phyloP scores from a whole-genome alignment of 2,797 vertebrate genomes.

The Spinus pinus region DNA sequence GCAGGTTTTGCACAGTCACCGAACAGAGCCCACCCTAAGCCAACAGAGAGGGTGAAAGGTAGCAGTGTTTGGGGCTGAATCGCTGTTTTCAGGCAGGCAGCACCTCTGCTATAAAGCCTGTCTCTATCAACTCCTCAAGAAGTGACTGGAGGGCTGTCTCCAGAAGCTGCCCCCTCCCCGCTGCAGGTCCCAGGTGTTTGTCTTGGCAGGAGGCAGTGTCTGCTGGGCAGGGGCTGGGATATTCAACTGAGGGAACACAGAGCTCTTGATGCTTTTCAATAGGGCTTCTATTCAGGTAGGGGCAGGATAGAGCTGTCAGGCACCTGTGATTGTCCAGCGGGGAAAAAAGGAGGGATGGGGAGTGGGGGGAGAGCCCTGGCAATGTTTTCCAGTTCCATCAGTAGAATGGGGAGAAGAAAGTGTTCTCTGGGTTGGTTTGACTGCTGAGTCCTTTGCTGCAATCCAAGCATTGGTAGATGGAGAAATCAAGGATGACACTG shows the following conservation, averaged over 20 bases:
- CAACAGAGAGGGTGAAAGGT: constrained; percentile 92
- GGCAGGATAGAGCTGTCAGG: constrained; percentile 68
- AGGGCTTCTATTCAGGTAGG: constrained; percentile 79
- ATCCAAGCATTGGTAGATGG: neutral
- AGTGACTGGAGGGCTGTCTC: constrained; percentile 91
- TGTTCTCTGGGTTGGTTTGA: neutral
- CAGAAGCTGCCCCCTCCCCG: constrained; percentile 82
- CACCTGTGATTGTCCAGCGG: constrained; percentile 80
- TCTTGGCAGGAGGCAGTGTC: constrained; percentile 89
- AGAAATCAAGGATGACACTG: neutral
- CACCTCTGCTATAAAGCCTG: constrained; percentile 80
- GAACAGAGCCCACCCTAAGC: constrained; percentile 90
- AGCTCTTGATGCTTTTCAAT: constrained; percentile 85
- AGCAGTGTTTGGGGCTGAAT: constrained; percentile 85
- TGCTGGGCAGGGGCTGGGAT: constrained; percentile 86
- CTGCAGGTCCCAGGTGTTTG: constrained; percentile 89
- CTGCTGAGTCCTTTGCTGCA: neutral
- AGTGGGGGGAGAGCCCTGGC: neutral
- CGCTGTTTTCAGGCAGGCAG: constrained; percentile 79
- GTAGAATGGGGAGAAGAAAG: neutral
- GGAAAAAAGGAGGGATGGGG: neutral
- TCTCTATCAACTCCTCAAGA: constrained; percentile 89
- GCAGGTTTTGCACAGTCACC: constrained; percentile 88
- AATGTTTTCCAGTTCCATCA: accelerated
- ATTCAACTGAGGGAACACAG: constrained; percentile 91